A percentile compares a stretch with the other conserved stretches of the same genome.
phyloP scores from a whole-genome alignment of 64 coral and sea anemone genomes.

The Astreopora myriophthalma region DNA sequence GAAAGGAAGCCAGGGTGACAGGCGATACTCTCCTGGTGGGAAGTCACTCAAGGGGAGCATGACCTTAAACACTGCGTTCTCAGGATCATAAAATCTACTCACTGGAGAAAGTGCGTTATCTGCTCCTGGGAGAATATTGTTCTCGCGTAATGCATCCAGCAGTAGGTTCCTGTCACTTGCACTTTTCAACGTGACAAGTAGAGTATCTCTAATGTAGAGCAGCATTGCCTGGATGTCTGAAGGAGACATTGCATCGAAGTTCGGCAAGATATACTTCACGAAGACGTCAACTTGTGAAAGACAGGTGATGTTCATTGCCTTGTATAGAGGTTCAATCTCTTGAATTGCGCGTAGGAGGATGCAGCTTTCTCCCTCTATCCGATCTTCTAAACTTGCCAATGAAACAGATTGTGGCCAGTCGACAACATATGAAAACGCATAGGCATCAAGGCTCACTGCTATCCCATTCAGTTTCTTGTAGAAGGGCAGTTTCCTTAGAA shows the following conservation, averaged over 20 bases:
- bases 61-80: conserved; percentile 79
- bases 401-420: conserved; percentile 62
- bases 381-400: conserved; percentile 62
- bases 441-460: conserved; percentile 54
- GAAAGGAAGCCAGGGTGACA: conserved; percentile 71
- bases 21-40: conserved; percentile 56
- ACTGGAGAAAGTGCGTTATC: conserved; percentile 47
- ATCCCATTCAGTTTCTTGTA: conserved; percentile 81
- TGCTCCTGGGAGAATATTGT: conserved; percentile 67
- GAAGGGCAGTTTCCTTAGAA: conserved; percentile 73
- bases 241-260: conserved; percentile 68
- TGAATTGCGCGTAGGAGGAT: conserved; percentile 65
- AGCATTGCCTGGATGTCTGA: conserved; percentile 59
- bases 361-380: conserved; percentile 82
- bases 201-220: conserved; percentile 68
- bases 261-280: conserved; percentile 85
- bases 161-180: conserved; percentile 63
- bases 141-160: conserved; percentile 57
- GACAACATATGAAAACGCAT: conserved; percentile 62
- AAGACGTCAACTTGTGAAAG: conserved; percentile 92
- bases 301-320: conserved; percentile 67
- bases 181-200: conserved; percentile 71
- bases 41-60: conserved; percentile 73
- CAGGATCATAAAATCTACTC: conserved; percentile 72
- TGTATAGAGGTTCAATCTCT: conserved; percentile 83